Evolutionary conservation across 2,888 invertebrate species (phyloP).

Genomic region (Adelphocoris suturalis): DNA sequence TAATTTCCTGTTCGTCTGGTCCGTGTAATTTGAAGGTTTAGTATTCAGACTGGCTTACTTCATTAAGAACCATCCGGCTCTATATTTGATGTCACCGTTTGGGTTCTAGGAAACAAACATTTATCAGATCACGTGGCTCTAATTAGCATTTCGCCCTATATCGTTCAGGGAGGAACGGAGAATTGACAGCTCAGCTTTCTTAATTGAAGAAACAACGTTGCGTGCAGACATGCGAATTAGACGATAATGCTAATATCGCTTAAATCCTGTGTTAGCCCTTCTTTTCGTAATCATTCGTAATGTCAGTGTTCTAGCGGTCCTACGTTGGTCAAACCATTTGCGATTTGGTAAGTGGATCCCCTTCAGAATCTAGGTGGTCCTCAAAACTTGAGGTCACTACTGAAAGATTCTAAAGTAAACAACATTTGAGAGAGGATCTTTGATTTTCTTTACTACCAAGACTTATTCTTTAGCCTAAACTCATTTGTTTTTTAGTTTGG

Average conservation of each 20-base stretch:
- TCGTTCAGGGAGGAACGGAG: neutral
- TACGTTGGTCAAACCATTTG: too few species aligned
- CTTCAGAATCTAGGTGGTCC: too few species aligned
- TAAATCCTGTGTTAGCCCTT: neutral
- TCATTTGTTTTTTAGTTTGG: too few species aligned
- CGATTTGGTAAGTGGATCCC: too few species aligned
- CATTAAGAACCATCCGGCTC: neutral
- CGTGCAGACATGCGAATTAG: neutral
- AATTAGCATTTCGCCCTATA: neutral
- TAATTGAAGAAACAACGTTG: neutral
- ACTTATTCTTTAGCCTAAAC: too few species aligned
- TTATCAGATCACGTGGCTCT: neutral
- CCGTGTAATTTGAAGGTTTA: slow-evolving; percentile 17
- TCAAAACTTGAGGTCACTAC: too few species aligned
- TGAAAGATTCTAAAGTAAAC: too few species aligned
- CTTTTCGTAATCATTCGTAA: too few species aligned
- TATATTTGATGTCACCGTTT: slow-evolving; percentile 8
- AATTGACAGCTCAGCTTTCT: slow-evolving; percentile 18
- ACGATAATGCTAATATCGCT: neutral
- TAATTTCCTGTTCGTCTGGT: slow-evolving; percentile 30
- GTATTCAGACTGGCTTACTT: slow-evolving; percentile 41
- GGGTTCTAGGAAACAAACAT: slow-evolving; percentile 23
- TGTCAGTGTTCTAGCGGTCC: too few species aligned
- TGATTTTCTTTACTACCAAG: too few species aligned
- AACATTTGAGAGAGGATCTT: too few species aligned